Evolutionary conservation across 2,113 vertebrate genomes (phyloP).

Genomic region (Acrocephalus arundinaceus): DNA sequence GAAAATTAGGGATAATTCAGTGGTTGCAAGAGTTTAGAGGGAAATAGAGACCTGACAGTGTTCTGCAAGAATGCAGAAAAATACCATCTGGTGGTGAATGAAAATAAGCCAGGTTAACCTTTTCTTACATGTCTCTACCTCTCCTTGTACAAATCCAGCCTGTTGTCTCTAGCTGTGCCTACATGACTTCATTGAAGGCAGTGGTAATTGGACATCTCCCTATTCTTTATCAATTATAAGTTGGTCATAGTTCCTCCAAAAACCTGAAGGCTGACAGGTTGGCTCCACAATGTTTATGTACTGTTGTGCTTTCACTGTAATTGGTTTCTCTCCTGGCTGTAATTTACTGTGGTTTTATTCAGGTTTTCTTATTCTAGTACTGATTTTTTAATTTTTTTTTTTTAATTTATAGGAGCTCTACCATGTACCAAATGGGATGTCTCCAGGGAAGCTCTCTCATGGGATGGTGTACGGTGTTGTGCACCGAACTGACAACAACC

Average conservation of each 20-base stretch:
- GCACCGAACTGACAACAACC: conserved; percentile 82
- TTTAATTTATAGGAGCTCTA: conserved; percentile 71
- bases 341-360: not conserved
- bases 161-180: not conserved
- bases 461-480: conserved; percentile 88
- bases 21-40: not conserved
- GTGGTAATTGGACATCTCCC: not conserved
- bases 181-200: not conserved
- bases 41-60: not conserved
- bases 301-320: not conserved
- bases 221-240: not conserved
- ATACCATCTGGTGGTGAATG: not conserved
- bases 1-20: not conserved
- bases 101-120: not conserved
- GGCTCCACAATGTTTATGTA: not conserved
- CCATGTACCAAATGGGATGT: conserved; percentile 79
- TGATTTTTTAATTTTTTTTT: not conserved
- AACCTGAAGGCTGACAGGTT: not conserved
- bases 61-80: not conserved
- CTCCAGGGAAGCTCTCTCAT: conserved; percentile 73
- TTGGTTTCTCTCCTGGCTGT: not conserved
- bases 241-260: not conserved
- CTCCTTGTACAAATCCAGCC: not conserved
- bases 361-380: not conserved
- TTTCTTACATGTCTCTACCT: not conserved